Evolutionary conservation across 2,888 invertebrate genomes (phyloP).

Genomic region (Acanthosepion pharaonis): DNA sequence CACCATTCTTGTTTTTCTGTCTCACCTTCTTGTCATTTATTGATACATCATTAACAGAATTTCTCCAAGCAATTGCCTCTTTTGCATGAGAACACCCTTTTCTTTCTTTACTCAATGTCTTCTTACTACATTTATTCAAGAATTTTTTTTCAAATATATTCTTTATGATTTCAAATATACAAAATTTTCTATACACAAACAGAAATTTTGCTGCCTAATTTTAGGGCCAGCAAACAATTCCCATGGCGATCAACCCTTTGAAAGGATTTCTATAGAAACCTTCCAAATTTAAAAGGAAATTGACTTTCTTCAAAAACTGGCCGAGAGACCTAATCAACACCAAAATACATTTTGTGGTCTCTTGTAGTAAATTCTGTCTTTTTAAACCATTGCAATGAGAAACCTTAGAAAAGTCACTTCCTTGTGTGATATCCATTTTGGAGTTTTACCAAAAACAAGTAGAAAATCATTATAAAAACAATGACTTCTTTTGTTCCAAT

Average conservation of each 20-base stretch:
- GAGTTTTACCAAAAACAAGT: not conserved
- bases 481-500: not conserved
- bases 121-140: not conserved
- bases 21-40: not conserved
- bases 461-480: not conserved
- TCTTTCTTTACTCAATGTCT: not conserved
- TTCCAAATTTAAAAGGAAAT: not conserved
- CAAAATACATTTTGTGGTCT: not conserved
- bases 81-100: not conserved
- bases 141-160: not conserved
- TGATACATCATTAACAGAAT: not conserved
- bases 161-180: slow-evolving; percentile 16
- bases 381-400: not conserved
- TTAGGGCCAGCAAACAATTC: not conserved
- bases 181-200: not conserved
- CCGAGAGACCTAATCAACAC: slow-evolving; percentile 1
- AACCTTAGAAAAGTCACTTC: not conserved
- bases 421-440: not conserved
- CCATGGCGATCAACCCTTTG: not conserved
- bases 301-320: not conserved
- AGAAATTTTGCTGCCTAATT: not conserved
- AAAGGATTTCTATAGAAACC: slow-evolving; percentile 3
- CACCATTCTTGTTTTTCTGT: not conserved
- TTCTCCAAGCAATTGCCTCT: not conserved
- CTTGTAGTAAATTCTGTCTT: not conserved